phyloP scores from a whole-genome alignment of 2,888 invertebrate genomes.

The Hemaris fuciformis region DNA sequence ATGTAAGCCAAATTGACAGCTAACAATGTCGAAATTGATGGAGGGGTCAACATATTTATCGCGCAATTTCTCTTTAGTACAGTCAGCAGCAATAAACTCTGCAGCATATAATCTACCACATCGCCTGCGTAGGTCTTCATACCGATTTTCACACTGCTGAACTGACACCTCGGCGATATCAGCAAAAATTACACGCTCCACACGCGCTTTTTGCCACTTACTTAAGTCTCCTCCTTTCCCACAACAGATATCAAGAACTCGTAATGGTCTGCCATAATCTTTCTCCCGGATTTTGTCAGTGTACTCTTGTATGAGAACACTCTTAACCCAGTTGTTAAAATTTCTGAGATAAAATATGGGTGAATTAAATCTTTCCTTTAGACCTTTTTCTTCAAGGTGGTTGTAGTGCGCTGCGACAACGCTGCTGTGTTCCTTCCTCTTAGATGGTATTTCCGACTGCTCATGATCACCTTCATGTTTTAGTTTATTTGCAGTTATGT shows the following conservation, averaged over 20 bases:
- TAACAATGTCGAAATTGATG: slow-evolving; percentile 92
- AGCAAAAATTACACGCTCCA: slow-evolving; percentile 92
- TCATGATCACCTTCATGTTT: background rate
- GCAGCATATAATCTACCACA: slow-evolving; percentile 85
- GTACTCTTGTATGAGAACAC: slow-evolving; percentile 94
- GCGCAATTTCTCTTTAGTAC: slow-evolving; percentile 90
- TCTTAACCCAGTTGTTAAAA: slow-evolving; percentile 99
- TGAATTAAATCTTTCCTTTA: slow-evolving; percentile 90
- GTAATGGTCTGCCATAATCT: slow-evolving; percentile 84
- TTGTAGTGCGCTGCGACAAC: slow-evolving; percentile 97
- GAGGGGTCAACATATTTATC: slow-evolving; percentile 89
- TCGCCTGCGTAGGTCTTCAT: slow-evolving; percentile 84
- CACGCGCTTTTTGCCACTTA: slow-evolving; percentile 95
- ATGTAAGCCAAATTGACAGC: slow-evolving; percentile 99
- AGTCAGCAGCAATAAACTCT: slow-evolving; percentile 96
- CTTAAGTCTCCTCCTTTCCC: slow-evolving; percentile 99
- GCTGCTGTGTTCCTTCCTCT: slow-evolving; percentile 67
- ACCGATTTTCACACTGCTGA: slow-evolving; percentile 93
- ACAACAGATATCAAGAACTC: slow-evolving; percentile 96
- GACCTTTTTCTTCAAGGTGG: slow-evolving; percentile 90
- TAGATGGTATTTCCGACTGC: slow-evolving; percentile 12
- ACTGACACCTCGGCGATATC: slow-evolving; percentile 97
- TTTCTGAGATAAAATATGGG: slow-evolving; percentile 96
- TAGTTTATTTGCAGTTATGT: background rate
- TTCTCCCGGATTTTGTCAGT: slow-evolving; percentile 85